Evolutionary conservation across 2,888 invertebrate species (phyloP).

Genomic region (Melikaiella ostensackeni): DNA sequence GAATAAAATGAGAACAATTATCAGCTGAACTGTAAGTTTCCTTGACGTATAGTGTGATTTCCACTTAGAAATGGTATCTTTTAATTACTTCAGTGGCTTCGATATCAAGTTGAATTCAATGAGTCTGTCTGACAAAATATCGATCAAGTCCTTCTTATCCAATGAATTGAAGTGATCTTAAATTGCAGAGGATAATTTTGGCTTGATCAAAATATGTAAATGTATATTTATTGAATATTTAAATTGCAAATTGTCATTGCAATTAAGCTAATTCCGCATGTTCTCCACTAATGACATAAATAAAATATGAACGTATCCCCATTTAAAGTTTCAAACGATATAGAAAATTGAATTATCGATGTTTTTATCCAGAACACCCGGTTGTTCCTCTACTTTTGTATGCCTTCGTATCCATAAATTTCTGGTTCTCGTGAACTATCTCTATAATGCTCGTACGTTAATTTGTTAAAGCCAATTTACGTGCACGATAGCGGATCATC

Average conservation of each 20-base stretch:
- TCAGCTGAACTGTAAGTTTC: not conserved
- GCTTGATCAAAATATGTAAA: not conserved
- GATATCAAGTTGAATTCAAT: not conserved
- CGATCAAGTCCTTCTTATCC: not conserved
- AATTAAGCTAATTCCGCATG: not conserved
- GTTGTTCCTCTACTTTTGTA: constrained; percentile 22
- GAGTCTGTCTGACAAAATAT: not conserved
- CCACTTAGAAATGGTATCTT: not conserved
- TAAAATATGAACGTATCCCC: constrained; percentile 20
- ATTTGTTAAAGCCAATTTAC: constrained; percentile 14
- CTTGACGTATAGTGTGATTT: not conserved
- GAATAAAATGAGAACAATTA: not conserved
- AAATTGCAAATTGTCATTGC: not conserved
- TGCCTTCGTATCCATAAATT: not conserved
- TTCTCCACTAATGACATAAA: not conserved
- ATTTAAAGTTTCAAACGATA: not conserved
- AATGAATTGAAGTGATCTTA: not conserved
- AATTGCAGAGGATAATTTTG: not conserved
- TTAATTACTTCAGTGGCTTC: not conserved
- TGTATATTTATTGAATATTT: not conserved
- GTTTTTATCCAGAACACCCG: constrained; percentile 13
- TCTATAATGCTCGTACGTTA: constrained; percentile 5
- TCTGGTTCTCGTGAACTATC: not conserved
- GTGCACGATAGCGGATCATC: not conserved
- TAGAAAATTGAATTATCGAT: constrained; percentile 22